Evolutionary conservation across 30 jellyfish, hydroid and myxozoan species (phyloP).

Genomic region (Aurelia sp.): DNA sequence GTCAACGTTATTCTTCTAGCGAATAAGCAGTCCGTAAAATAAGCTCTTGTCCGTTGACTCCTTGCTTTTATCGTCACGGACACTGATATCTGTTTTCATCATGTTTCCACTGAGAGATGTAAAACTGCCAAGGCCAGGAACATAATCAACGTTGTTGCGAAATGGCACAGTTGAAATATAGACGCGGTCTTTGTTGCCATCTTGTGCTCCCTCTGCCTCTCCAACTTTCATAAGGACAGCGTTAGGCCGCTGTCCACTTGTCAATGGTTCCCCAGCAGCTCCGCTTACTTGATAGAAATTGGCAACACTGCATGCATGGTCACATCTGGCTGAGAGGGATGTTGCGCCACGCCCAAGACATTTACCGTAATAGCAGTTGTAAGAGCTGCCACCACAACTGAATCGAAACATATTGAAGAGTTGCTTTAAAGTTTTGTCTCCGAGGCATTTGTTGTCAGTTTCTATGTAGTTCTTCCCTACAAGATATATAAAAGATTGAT

Average conservation of each 20-base stretch:
- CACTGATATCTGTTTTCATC: constrained; percentile 32
- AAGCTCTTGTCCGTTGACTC: constrained; percentile 41
- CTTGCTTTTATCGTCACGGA: constrained; percentile 39
- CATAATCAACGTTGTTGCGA: constrained; percentile 62
- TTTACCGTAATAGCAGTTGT: constrained; percentile 63
- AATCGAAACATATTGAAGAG: constrained; percentile 67
- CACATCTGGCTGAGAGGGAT: constrained; percentile 16
- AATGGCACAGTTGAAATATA: constrained; percentile 65
- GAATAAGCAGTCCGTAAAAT: constrained; percentile 61
- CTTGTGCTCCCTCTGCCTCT: constrained; percentile 76
- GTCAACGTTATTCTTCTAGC: background rate
- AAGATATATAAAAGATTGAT: background rate
- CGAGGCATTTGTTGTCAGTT: constrained; percentile 45
- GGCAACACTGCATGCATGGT: constrained; percentile 53
- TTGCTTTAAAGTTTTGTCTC: constrained; percentile 43
- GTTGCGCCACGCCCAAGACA: constrained; percentile 64
- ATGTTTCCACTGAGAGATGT: constrained; percentile 51
- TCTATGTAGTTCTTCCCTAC: constrained; percentile 59
- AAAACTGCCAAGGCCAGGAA: constrained; percentile 57
- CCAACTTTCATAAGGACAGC: constrained; percentile 51
- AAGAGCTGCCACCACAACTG: constrained; percentile 74
- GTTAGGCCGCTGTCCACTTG: constrained; percentile 49
- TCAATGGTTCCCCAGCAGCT: constrained; percentile 52
- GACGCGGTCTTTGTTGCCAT: constrained; percentile 71
- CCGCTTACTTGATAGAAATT: constrained; percentile 35